A percentile compares a stretch with the other conserved stretches of the same genome.
These are phyloP conservation scores for Diaprepes abbreviatus DNA, from an alignment of 2,888 invertebrate species.

Conservation along the genomic window DNA sequence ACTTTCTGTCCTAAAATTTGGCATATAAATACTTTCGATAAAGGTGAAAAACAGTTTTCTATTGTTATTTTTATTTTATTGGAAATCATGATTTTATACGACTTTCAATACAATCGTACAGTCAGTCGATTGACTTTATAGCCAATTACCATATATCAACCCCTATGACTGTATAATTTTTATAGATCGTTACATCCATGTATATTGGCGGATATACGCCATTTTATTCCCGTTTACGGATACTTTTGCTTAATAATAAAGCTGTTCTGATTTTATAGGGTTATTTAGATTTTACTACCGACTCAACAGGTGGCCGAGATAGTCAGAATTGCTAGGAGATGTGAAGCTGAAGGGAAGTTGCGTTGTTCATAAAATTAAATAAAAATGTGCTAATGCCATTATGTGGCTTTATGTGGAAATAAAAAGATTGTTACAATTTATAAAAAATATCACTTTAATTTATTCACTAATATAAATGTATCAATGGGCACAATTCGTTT, in stretches of 20 bases:
- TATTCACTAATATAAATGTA: too few species aligned
- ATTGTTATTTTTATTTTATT: too few species aligned
- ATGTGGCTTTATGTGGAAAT: background rate
- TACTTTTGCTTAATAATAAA: constrained; percentile 39
- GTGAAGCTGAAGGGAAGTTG: constrained; percentile 5
- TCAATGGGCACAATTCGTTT: too few species aligned
- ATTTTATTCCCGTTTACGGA: constrained; percentile 33
- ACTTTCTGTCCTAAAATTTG: too few species aligned
- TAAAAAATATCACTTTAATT: background rate
- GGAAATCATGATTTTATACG: background rate
- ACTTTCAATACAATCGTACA: constrained; percentile 1
- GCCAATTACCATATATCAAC: constrained; percentile 20
- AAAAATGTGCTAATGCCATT: constrained; percentile 10
- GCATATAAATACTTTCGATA: too few species aligned
- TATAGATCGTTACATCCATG: constrained; percentile 10
- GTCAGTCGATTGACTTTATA: constrained; percentile 3
- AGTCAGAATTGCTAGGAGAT: constrained; percentile 1
- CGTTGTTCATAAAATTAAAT: constrained; percentile 15
- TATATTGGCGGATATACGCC: constrained; percentile 25
- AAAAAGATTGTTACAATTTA: background rate
- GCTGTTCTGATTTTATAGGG: constrained; percentile 37
- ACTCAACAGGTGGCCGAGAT: constrained; percentile 18
- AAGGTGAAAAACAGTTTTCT: too few species aligned
- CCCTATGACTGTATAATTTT: constrained; percentile 18
- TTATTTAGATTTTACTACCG: constrained; percentile 30